Evolutionary conservation across 2,888 invertebrate genomes (phyloP).

Genomic region (Nematopogon swammerdamellus): DNA sequence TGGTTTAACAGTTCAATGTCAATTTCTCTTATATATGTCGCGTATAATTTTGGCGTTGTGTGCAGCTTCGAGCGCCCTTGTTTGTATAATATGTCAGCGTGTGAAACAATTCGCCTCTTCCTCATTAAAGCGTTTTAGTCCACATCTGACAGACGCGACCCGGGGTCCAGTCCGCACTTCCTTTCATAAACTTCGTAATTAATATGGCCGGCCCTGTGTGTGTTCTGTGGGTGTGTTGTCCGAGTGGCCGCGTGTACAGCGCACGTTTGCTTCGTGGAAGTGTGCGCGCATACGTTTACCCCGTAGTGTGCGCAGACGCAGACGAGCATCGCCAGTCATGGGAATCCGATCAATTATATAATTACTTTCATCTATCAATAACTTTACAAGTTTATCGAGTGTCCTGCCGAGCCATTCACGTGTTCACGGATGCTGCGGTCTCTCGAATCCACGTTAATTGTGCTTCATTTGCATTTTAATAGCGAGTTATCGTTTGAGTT

Average conservation of each 20-base stretch:
- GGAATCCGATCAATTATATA: conserved; percentile 8
- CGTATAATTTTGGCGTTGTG: too few relatives aligned
- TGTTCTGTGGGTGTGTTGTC: neutral
- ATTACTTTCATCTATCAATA: conserved; percentile 1
- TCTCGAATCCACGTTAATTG: neutral
- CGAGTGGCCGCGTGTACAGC: neutral
- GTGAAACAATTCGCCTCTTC: conserved; percentile 29
- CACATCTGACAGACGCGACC: conserved; percentile 3
- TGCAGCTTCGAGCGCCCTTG: too few relatives aligned
- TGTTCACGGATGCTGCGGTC: neutral
- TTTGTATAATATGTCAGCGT: neutral
- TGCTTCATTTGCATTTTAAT: neutral
- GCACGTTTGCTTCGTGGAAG: neutral
- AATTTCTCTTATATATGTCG: too few relatives aligned
- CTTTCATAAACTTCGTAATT: conserved; percentile 26
- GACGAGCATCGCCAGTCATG: conserved; percentile 1
- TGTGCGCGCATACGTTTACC: too few relatives aligned
- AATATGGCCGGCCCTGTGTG: conserved; percentile 6
- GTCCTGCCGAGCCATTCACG: neutral
- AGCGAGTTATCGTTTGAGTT: too few relatives aligned
- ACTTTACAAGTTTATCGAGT: neutral
- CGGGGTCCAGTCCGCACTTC: conserved; percentile 22
- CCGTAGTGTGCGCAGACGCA: too few relatives aligned
- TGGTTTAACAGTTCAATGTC: too few relatives aligned
- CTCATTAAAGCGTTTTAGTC: conserved; percentile 43